These are phyloP conservation scores for Chunga burmeisteri DNA, from an alignment of 2,113 vertebrate species.

Conservation along the genomic window DNA sequence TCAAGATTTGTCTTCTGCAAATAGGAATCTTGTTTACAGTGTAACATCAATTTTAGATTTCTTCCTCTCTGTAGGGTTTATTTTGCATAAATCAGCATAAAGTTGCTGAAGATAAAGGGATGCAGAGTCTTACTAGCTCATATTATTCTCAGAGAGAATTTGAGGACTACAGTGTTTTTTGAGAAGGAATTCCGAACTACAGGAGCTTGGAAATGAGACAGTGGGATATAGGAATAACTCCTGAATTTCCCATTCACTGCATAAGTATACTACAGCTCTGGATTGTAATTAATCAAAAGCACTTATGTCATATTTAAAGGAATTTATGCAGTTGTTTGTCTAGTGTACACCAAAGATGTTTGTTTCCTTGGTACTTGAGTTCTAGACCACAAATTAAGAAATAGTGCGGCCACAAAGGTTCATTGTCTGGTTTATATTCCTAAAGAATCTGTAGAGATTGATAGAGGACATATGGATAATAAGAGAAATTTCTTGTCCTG, in stretches of 20 bases:
- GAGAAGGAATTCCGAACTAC: not conserved
- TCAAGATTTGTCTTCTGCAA: not conserved
- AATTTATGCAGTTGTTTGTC: not conserved
- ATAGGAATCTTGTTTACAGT: not conserved
- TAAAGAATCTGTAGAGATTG: not conserved
- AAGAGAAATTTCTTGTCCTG: not conserved
- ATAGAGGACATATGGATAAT: not conserved
- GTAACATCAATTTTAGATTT: not conserved
- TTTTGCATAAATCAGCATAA: not conserved
- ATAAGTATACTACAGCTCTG: not conserved
- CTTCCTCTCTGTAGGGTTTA: not conserved
- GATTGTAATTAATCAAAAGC: not conserved
- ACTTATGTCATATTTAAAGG: not conserved
- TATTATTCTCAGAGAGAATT: not conserved
- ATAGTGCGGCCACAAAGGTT: not conserved
- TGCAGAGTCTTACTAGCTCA: not conserved
- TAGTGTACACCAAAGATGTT: not conserved
- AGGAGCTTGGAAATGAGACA: not conserved
- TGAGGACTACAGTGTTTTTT: not conserved
- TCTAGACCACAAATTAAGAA: not conserved
- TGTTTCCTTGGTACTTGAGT: not conserved
- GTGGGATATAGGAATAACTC: not conserved
- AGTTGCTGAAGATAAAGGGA: not conserved
- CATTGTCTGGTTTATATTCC: not conserved
- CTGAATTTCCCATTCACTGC: not conserved